Base-by-base conservation (phyloP, 2,888 invertebrate species). In the Parnassius apollo region DNA sequence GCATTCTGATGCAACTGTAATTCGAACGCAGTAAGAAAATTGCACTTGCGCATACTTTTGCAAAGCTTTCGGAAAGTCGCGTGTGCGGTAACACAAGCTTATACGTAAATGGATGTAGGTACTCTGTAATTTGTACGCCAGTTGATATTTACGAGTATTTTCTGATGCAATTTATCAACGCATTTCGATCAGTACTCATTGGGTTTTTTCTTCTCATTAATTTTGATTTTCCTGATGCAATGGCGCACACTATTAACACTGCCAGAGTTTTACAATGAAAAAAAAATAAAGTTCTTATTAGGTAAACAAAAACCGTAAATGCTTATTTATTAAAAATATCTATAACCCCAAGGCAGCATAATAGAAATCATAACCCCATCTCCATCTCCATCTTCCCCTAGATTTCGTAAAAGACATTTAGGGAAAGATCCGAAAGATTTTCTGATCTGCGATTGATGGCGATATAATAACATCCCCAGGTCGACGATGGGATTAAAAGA, bases 91-190 rank as follows among this genome's bases (percentile, higher is more conserved):
- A 46, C 46, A 7, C 48, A n/a, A 8, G 9, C 49, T 2, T 13
- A 13, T 13, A 13, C 44, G 44, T 62, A 62, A 57, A 57, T 62
- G 56, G 61, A 45, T 44, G 22, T 51, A 25, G 50, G 46, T 57
- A 45, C 45, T 46, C 35, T 54, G 59, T 49, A 62, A 64, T 64
- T 64, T 64, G 52, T 42, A 22, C 52, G 64, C 64, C 68, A 58
- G 65, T 63, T 22, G 35, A 59, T 13, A 55, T 25, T 56, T 56
- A 59, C 45, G 35, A 35, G 35, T 35, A 35, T 49, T 49, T 60
- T 64, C 75, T 82, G 81, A 82, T 64, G 82, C 73, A 82, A 82
- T 67, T 77, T 70, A 65, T 74, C 65, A 72, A 73, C 74, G 71
- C 60, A 42, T 66, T 35, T 35, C 64, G 70, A 75, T 82, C 77